Evolutionary conservation across 2,797 vertebrate species (phyloP).

Genomic region (Sylvia borin): DNA sequence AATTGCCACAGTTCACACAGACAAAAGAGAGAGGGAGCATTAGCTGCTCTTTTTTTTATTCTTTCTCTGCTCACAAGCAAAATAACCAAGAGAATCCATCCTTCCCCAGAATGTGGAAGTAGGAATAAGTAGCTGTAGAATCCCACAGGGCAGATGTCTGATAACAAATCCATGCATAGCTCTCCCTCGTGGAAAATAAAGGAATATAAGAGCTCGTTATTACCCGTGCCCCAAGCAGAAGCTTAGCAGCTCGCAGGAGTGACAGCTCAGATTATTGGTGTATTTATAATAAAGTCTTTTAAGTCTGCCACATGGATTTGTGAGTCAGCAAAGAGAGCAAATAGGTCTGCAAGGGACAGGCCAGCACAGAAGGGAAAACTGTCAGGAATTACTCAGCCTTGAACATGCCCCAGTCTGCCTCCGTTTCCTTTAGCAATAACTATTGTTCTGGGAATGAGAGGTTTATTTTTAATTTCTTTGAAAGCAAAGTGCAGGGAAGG

Average conservation of each 20-base stretch:
- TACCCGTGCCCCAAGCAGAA: background rate
- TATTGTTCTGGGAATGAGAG: background rate
- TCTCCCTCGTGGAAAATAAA: conserved; percentile 37
- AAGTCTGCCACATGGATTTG: conserved; percentile 52
- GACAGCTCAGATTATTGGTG: conserved; percentile 53
- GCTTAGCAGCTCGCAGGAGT: conserved; percentile 15
- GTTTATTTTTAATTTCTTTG: background rate
- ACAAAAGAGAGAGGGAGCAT: background rate
- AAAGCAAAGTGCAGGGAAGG: background rate
- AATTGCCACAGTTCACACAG: background rate
- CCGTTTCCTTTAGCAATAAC: background rate
- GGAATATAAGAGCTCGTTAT: background rate
- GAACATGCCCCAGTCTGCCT: background rate
- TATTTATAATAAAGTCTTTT: conserved; percentile 67
- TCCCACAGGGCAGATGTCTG: background rate
- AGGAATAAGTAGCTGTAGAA: conserved; percentile 17
- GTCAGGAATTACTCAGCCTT: background rate
- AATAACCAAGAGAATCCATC: background rate
- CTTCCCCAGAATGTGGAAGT: background rate
- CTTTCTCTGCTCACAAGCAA: background rate
- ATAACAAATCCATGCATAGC: conserved; percentile 9
- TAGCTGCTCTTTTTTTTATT: background rate
- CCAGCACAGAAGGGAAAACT: background rate
- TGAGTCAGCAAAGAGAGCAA: conserved; percentile 59
- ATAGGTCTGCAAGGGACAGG: background rate